Percentiles rank a stretch among this genome's conserved stretches.
Conservation (phyloP, 53 echinoderm and acorn worm genomes). For the Mesocentrotus franciscanus region DNA sequence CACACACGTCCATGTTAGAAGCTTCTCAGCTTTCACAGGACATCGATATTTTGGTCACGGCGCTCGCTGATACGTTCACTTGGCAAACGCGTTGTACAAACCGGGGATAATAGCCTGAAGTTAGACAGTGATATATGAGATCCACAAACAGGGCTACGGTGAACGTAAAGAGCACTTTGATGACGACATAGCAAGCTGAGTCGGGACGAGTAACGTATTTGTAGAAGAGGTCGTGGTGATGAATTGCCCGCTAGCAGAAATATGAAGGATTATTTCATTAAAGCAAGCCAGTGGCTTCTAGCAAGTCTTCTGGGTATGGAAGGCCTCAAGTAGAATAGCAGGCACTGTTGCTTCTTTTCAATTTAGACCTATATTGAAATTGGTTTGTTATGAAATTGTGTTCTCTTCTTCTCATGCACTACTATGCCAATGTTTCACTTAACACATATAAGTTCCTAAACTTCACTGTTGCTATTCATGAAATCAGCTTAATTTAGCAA, state of each 20-base stretch:
- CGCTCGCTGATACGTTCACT: slow-evolving; percentile 22
- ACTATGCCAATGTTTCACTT: no score
- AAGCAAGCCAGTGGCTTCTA: neutral
- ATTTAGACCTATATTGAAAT: no score
- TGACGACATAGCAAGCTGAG: slow-evolving; percentile 24
- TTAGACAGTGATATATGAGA: slow-evolving; percentile 62
- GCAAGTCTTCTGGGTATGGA: neutral
- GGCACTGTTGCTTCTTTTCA: neutral
- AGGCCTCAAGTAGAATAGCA: neutral
- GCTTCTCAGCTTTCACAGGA: slow-evolving; percentile 21
- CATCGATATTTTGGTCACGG: slow-evolving; percentile 44
- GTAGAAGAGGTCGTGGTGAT: slow-evolving; percentile 20
- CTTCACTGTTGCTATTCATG: no score
- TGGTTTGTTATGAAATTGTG: neutral
- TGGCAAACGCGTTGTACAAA: slow-evolving; percentile 63
- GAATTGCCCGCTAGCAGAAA: slow-evolving; percentile 24
- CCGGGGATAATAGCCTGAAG: slow-evolving; percentile 32
- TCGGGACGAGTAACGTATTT: neutral
- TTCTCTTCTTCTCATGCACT: neutral
- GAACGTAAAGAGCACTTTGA: slow-evolving; percentile 10
- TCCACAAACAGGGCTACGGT: neutral
- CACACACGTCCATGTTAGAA: slow-evolving; percentile 7
- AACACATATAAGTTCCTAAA: no score
- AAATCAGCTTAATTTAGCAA: no score
- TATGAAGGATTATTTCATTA: slow-evolving; percentile 52